Percentiles rank a stretch among this genome's conserved stretches.
These are phyloP conservation scores for Rhabdomys dilectus DNA, from an alignment of 2,113 vertebrate genomes.

Conservation along the genomic window DNA sequence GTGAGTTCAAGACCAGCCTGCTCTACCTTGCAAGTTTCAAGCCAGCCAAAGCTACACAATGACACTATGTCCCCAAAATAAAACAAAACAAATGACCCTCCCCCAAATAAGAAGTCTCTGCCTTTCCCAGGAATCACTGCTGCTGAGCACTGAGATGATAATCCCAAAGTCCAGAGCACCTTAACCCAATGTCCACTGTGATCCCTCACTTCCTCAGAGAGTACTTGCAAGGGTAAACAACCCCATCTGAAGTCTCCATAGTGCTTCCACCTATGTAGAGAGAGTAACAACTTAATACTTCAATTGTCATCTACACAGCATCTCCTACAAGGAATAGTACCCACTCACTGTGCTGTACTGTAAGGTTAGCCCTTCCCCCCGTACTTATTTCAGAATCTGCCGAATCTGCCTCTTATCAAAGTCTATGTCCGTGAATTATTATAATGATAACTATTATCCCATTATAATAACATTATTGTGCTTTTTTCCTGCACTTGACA, in stretches of 20 bases:
- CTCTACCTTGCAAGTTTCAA: background rate
- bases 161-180: background rate
- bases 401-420: conserved; percentile 82
- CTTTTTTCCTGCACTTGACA: conserved; percentile 86
- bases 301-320: conserved; percentile 39
- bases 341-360: conserved; percentile 67
- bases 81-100: background rate
- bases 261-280: background rate
- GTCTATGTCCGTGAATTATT: conserved; percentile 84
- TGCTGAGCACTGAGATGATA: background rate
- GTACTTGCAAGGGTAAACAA: conserved; percentile 6
- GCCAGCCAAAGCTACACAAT: background rate
- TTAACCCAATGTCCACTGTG: background rate
- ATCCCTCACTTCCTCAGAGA: conserved; percentile 31
- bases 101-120: conserved; percentile 11
- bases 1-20: background rate
- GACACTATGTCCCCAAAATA: background rate
- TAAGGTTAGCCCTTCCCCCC: conserved; percentile 80
- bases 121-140: conserved; percentile 39
- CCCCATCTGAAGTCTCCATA: conserved; percentile 22
- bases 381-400: conserved; percentile 73
- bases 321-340: conserved; percentile 24
- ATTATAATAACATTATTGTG: conserved; percentile 86
- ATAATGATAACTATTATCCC: conserved; percentile 87
- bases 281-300: background rate